Conservation (phyloP, 2,797 vertebrate genomes). For the Acipenser oxyrinchus region DNA sequence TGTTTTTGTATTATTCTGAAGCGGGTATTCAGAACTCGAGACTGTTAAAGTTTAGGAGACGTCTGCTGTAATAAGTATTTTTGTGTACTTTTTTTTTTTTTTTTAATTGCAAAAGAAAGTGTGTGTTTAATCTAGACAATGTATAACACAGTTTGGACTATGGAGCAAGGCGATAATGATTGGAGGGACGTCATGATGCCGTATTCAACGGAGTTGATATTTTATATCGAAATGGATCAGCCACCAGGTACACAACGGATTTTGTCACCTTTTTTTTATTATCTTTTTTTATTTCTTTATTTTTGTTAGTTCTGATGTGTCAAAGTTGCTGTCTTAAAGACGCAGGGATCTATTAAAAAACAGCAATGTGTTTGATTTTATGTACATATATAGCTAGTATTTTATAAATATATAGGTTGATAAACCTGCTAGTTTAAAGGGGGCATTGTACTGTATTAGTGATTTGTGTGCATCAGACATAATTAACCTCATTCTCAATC, state of each 20-base stretch:
- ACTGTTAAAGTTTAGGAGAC: slow-evolving; percentile 18
- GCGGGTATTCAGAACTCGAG: slow-evolving; percentile 38
- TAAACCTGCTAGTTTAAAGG: too few relatives aligned
- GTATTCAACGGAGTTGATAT: slow-evolving; percentile 92
- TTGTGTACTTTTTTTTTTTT: slow-evolving; percentile 17
- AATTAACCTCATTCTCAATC: too few relatives aligned
- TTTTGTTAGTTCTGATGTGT: neutral
- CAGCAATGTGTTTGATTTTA: too few relatives aligned
- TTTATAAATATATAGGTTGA: too few relatives aligned
- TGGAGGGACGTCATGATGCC: slow-evolving; percentile 93
- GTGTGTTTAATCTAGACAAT: slow-evolving; percentile 49
- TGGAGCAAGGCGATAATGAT: slow-evolving; percentile 83
- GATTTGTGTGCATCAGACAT: too few relatives aligned
- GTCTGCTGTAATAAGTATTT: slow-evolving; percentile 21
- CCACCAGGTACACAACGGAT: slow-evolving; percentile 74
- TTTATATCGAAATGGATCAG: slow-evolving; percentile 95
- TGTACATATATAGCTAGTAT: too few relatives aligned
- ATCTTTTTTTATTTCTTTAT: slow-evolving; percentile 1
- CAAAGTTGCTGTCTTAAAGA: too few relatives aligned
- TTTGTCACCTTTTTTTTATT: neutral
- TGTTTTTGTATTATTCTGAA: slow-evolving; percentile 30
- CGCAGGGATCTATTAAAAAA: too few relatives aligned
- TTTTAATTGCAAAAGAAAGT: slow-evolving; percentile 20
- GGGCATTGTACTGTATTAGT: too few relatives aligned
- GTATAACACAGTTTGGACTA: slow-evolving; percentile 89